These are phyloP conservation scores for Latheticus oryzae DNA, from an alignment of 2,888 invertebrate species.

Conservation along the genomic window DNA sequence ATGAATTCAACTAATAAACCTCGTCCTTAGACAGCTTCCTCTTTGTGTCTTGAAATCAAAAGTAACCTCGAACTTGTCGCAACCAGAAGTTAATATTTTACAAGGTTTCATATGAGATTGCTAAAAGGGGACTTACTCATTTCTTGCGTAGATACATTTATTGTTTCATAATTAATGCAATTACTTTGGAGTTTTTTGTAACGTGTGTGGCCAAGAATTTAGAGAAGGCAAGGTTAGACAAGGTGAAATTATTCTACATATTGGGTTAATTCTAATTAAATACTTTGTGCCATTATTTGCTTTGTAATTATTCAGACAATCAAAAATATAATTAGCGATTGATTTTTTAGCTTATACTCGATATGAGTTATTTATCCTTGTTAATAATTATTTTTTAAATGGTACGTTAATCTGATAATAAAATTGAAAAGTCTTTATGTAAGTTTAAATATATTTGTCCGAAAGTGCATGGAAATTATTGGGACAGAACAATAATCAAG, in stretches of 20 bases:
- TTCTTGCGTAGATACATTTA: conserved; percentile 5
- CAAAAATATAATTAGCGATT: no score
- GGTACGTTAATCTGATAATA: conserved; percentile 5
- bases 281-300: no score
- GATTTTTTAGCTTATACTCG: no score
- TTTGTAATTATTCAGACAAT: no score
- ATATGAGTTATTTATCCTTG: not conserved
- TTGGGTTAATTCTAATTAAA: conserved; percentile 25
- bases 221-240: conserved; percentile 31
- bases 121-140: conserved; percentile 15
- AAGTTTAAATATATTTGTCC: no score
- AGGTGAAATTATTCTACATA: conserved; percentile 22
- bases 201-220: conserved; percentile 17
- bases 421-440: no score
- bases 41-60: conserved; percentile 19
- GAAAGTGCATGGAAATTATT: conserved; percentile 23
- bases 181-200: conserved; percentile 22
- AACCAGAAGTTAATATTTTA: conserved; percentile 22
- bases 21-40: conserved; percentile 28
- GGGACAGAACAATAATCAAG: conserved; percentile 28
- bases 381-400: conserved; percentile 1
- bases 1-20: conserved; percentile 14
- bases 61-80: conserved; percentile 23
- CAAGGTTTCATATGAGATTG: conserved; percentile 21
- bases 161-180: conserved; percentile 29